Evolutionary conservation across 2,113 vertebrate genomes (phyloP).

Genomic region (Xerus inauris): DNA sequence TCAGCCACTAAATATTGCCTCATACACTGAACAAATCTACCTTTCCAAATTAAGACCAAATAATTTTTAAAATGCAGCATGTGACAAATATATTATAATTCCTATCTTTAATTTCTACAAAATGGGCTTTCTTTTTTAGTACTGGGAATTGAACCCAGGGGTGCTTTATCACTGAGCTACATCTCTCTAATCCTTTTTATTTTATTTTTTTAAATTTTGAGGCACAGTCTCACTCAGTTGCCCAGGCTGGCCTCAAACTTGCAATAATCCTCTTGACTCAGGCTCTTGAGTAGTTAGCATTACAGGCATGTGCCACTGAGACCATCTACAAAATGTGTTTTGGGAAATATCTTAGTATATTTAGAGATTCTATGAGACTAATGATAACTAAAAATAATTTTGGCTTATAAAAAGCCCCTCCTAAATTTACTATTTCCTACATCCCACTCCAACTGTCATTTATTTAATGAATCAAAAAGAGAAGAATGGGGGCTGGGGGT

Average conservation of each 20-base stretch:
- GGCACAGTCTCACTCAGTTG: too few relatives aligned
- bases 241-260: too few relatives aligned
- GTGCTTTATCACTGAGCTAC: neutral
- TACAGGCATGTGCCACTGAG: too few relatives aligned
- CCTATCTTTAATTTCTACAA: neutral
- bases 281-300: too few relatives aligned
- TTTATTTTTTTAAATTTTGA: too few relatives aligned
- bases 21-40: neutral
- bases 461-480: neutral
- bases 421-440: neutral
- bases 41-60: neutral
- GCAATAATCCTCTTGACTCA: too few relatives aligned
- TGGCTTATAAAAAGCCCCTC: neutral
- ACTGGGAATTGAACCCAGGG: too few relatives aligned
- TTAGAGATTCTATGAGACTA: neutral
- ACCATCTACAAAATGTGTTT: neutral
- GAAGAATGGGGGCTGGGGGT: neutral
- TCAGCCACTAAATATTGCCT: slow-evolving; percentile 34
- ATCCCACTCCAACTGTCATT: neutral
- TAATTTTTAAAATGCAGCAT: slow-evolving; percentile 12
- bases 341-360: neutral
- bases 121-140: neutral
- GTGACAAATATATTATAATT: neutral
- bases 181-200: too few relatives aligned
- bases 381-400: neutral